phyloP scores from a whole-genome alignment of 92 coral and sea anemone genomes.

The Zoanthus sansibaricus region DNA sequence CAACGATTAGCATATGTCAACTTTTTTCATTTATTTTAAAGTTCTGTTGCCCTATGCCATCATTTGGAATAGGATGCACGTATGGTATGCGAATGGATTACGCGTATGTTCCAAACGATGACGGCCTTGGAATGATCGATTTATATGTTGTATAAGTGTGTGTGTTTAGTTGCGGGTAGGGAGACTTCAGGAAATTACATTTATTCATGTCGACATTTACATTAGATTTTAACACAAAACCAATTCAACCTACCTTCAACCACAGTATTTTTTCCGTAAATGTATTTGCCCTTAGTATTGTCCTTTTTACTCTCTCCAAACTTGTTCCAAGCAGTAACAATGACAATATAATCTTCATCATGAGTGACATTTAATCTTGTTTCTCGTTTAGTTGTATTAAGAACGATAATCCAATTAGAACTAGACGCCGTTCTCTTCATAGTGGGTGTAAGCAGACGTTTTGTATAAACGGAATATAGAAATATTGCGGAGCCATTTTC shows the following conservation, averaged over 20 bases:
- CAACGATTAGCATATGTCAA: no score
- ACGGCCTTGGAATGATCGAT: no score
- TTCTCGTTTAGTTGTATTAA: not conserved
- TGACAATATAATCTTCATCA: not conserved
- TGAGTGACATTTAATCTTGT: not conserved
- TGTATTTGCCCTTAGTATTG: not conserved
- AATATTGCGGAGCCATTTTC: slow-evolving; percentile 23
- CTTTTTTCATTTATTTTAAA: no score
- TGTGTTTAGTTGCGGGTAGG: no score
- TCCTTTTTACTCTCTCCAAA: slow-evolving; percentile 22
- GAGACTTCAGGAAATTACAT: no score
- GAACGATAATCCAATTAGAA: not conserved
- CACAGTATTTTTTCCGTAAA: not conserved
- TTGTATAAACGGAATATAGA: slow-evolving; percentile 3
- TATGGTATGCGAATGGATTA: no score
- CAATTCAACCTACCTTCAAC: not conserved
- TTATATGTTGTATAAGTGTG: no score
- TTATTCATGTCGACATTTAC: no score
- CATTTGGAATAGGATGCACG: no score
- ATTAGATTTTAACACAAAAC: no score
- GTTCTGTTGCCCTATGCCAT: no score
- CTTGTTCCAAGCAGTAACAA: slow-evolving; percentile 18
- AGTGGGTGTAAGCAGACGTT: not conserved
- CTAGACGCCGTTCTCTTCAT: not conserved
- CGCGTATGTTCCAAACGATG: no score